Evolutionary conservation across 2,797 vertebrate species (phyloP).

Genomic region (Labroides dimidiatus): DNA sequence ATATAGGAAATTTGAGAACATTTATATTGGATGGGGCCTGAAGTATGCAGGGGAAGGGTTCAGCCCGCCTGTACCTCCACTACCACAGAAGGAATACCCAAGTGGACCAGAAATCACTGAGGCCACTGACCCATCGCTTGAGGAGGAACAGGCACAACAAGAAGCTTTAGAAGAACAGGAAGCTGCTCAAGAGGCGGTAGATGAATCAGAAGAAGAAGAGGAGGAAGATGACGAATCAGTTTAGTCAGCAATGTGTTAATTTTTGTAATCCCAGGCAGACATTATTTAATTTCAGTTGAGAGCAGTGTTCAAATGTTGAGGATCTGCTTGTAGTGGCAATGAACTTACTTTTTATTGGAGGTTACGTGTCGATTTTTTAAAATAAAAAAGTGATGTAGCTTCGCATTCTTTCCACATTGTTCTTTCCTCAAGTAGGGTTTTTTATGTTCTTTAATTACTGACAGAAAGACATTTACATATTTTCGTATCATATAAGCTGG

Average conservation of each 20-base stretch:
- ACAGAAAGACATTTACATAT: too few relatives aligned
- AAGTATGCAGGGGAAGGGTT: conserved; percentile 88
- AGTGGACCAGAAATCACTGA: conserved; percentile 87
- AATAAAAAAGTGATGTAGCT: too few relatives aligned
- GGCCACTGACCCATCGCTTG: conserved; percentile 85
- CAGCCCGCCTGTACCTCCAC: conserved; percentile 76
- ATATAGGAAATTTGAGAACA: conserved; percentile 92
- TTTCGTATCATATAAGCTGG: too few relatives aligned
- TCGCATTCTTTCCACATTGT: too few relatives aligned
- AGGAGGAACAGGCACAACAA: conserved; percentile 87
- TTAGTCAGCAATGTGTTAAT: conserved; percentile 1
- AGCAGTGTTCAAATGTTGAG: too few relatives aligned
- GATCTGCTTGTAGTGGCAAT: too few relatives aligned
- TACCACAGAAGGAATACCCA: conserved; percentile 85
- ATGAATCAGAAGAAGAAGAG: conserved; percentile 83
- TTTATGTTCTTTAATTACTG: too few relatives aligned
- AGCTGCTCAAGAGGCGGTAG: conserved; percentile 77
- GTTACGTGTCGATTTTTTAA: too few relatives aligned
- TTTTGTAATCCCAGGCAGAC: neutral
- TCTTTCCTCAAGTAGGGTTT: too few relatives aligned
- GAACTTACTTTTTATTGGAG: too few relatives aligned
- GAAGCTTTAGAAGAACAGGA: conserved; percentile 81
- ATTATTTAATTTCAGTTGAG: too few relatives aligned
- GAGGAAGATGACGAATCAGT: conserved; percentile 78
- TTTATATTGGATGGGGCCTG: conserved; percentile 95